Percentiles rank a stretch among this genome's conserved stretches.
Conservation (phyloP, 2,888 invertebrate species). For the Biston betularia region DNA sequence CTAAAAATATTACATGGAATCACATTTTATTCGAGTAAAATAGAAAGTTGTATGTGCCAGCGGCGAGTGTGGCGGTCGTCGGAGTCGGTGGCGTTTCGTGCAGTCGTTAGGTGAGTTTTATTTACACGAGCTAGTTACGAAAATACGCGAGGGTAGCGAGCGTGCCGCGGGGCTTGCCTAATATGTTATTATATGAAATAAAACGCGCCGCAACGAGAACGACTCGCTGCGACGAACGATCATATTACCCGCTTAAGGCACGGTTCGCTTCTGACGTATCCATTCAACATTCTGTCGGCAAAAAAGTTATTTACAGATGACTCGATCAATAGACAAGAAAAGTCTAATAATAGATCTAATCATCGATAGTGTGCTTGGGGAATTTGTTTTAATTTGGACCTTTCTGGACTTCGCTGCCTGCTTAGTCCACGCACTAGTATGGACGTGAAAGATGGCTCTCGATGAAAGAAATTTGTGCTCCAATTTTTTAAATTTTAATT, state of each 20-base stretch:
- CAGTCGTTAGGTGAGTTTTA: constrained; percentile 71
- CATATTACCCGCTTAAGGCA: constrained; percentile 40
- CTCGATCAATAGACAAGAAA: neutral
- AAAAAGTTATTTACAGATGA: neutral
- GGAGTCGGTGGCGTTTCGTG: constrained; percentile 60
- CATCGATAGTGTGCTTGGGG: too few relatives aligned
- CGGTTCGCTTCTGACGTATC: neutral
- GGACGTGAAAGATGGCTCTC: too few relatives aligned
- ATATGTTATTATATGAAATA: constrained; percentile 83
- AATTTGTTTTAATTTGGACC: too few relatives aligned
- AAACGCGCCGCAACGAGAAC: constrained; percentile 65
- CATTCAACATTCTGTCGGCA: neutral
- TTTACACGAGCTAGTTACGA: constrained; percentile 69
- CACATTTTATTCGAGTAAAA: constrained; percentile 53
- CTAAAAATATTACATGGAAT: constrained; percentile 48
- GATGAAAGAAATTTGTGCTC: too few relatives aligned
- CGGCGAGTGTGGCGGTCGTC: constrained; percentile 40
- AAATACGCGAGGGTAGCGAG: constrained; percentile 64
- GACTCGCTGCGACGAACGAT: constrained; percentile 52
- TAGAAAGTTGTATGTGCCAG: constrained; percentile 49
- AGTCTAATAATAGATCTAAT: too few relatives aligned
- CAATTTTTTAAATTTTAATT: too few relatives aligned
- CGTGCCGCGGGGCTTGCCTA: constrained; percentile 66
- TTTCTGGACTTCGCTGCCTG: too few relatives aligned
- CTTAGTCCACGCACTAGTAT: too few relatives aligned